Evolutionary conservation across 2,797 vertebrate species (phyloP).

Genomic region (Cyclura pinguis): DNA sequence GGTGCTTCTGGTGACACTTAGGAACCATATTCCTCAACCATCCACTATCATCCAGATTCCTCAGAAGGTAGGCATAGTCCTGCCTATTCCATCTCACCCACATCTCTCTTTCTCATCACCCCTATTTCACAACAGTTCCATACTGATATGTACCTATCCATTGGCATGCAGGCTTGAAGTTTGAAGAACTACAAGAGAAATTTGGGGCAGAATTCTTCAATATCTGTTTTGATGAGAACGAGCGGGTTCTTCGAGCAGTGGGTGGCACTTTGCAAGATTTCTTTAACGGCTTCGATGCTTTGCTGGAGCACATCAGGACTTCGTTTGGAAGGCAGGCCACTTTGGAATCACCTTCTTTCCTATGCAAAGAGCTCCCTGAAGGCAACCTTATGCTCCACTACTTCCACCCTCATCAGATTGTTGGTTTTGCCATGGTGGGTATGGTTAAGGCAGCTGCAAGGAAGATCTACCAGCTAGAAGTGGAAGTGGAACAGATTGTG

Average conservation of each 20-base stretch:
- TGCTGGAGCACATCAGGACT: conserved; percentile 97
- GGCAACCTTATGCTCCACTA: conserved; percentile 91
- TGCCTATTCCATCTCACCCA: background rate
- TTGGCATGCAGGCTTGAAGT: conserved; percentile 86
- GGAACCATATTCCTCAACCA: background rate
- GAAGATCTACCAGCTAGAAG: conserved; percentile 91
- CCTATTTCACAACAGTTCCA: background rate
- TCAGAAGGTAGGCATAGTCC: background rate
- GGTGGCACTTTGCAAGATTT: conserved; percentile 97
- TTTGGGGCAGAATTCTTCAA: conserved; percentile 97
- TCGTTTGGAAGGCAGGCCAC: conserved; percentile 93
- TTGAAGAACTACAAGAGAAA: conserved; percentile 92
- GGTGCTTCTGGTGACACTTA: background rate
- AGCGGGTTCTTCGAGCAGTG: conserved; percentile 94
- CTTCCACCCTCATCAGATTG: conserved; percentile 93
- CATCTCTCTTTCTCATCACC: no score
- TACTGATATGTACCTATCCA: conserved; percentile 54
- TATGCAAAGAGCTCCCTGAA: conserved; percentile 93
- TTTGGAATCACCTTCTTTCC: conserved; percentile 94
- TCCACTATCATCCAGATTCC: background rate
- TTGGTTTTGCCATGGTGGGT: conserved; percentile 94
- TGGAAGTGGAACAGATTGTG: conserved; percentile 90
- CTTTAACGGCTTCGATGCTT: conserved; percentile 97
- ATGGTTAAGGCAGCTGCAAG: conserved; percentile 93
- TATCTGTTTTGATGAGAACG: conserved; percentile 96